Evolutionary conservation across 2,888 invertebrate genomes (phyloP).

Genomic region (Macrostomum cliftonense): DNA sequence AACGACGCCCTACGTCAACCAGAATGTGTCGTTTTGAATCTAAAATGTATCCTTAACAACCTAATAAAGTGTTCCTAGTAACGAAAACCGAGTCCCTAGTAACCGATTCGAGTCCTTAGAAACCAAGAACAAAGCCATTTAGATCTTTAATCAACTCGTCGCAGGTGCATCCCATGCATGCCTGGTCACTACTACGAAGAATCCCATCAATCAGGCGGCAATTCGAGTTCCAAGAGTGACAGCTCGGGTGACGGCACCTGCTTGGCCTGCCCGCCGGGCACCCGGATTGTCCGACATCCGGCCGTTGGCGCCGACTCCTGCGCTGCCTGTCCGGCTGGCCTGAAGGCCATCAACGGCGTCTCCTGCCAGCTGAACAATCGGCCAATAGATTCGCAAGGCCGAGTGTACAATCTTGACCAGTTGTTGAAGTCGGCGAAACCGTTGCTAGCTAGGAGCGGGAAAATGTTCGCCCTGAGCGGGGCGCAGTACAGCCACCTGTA

Average conservation of each 20-base stretch:
- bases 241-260: too few species aligned
- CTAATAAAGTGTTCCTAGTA: too few species aligned
- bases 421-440: too few species aligned
- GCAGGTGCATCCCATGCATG: conserved; percentile 43
- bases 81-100: too few species aligned
- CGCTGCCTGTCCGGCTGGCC: conserved; percentile 40
- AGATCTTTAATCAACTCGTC: neutral
- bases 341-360: conserved; percentile 33
- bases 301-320: conserved; percentile 35
- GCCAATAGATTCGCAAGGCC: neutral
- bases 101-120: too few species aligned
- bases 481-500: conserved; percentile 43
- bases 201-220: conserved; percentile 21
- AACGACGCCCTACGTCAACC: too few species aligned
- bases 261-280: conserved; percentile 37
- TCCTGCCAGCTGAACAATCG: conserved; percentile 28
- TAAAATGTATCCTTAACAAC: too few species aligned
- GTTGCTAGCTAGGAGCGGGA: too few species aligned
- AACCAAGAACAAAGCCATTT: too few species aligned
- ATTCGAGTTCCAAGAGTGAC: too few species aligned
- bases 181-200: conserved; percentile 41
- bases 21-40: too few species aligned
- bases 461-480: conserved; percentile 39
- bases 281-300: conserved; percentile 20
- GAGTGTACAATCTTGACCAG: neutral